Percentiles rank a stretch among this genome's conserved stretches.
Evolutionary conservation across 2,888 invertebrate species (phyloP).

Genomic region (Phengaris arion): DNA sequence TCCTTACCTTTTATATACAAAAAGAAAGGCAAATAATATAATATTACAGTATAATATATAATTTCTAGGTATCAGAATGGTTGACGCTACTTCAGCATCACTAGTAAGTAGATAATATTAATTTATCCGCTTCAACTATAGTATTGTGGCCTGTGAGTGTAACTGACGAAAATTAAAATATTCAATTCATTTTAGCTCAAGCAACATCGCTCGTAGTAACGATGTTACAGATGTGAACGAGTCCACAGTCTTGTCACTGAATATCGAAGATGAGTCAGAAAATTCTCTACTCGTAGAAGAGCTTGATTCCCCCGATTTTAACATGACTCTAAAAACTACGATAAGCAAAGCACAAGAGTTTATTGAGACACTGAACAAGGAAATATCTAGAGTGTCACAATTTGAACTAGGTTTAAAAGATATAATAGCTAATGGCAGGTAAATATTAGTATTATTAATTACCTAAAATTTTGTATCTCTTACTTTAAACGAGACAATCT

Average conservation of each 20-base stretch:
- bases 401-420: slow-evolving; percentile 58
- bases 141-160: neutral
- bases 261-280: slow-evolving; percentile 9
- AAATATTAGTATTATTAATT: slow-evolving; percentile 33
- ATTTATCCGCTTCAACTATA: neutral
- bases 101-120: slow-evolving; percentile 51
- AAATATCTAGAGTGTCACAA: slow-evolving; percentile 49
- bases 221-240: neutral
- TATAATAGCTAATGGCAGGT: slow-evolving; percentile 62
- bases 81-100: slow-evolving; percentile 59
- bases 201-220: neutral
- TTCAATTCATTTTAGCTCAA: neutral
- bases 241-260: neutral
- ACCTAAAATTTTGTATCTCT: neutral
- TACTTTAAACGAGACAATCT: too few relatives aligned
- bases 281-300: neutral
- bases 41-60: neutral
- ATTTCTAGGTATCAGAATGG: slow-evolving; percentile 58
- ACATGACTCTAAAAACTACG: slow-evolving; percentile 32
- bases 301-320: neutral
- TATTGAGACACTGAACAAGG: slow-evolving; percentile 50
- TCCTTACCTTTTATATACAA: too few relatives aligned
- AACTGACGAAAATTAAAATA: neutral
- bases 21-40: neutral
- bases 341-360: slow-evolving; percentile 49